phyloP scores from a whole-genome alignment of 2,797 vertebrate species.

The Paramormyrops hopkinsi region DNA sequence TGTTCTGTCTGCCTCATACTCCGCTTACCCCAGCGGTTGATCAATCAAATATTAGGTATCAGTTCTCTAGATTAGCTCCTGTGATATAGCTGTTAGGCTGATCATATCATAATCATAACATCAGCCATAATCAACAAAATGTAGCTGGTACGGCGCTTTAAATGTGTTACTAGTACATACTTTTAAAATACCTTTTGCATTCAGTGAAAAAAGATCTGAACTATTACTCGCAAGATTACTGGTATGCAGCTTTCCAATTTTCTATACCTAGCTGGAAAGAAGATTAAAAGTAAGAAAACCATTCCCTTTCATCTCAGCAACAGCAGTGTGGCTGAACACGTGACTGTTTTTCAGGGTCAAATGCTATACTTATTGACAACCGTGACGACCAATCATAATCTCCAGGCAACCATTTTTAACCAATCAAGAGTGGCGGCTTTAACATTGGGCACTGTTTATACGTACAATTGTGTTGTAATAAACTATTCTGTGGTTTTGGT shows the following conservation, averaged over 20 bases:
- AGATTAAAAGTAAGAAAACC: not conserved
- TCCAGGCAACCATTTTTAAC: not conserved
- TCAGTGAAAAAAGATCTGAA: not conserved
- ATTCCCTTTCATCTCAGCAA: not conserved
- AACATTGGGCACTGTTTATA: not conserved
- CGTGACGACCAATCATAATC: not conserved
- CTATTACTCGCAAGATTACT: not conserved
- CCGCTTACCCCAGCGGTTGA: not conserved
- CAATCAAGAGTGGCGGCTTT: constrained; percentile 8
- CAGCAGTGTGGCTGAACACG: not conserved
- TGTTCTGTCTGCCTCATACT: not conserved
- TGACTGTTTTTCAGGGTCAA: not conserved
- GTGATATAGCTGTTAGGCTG: not conserved
- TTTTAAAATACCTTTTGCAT: not conserved
- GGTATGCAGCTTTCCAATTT: not conserved
- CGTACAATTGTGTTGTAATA: not conserved
- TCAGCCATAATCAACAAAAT: not conserved
- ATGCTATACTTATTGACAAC: not conserved
- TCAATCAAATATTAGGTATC: not conserved
- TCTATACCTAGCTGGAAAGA: not conserved
- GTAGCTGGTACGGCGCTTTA: not conserved
- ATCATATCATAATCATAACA: not conserved
- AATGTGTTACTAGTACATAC: not conserved
- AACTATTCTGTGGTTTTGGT: not conserved
- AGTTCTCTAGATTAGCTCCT: not conserved